Conservation (phyloP, 64 coral and sea anemone genomes). For the Anthopleura sola region DNA sequence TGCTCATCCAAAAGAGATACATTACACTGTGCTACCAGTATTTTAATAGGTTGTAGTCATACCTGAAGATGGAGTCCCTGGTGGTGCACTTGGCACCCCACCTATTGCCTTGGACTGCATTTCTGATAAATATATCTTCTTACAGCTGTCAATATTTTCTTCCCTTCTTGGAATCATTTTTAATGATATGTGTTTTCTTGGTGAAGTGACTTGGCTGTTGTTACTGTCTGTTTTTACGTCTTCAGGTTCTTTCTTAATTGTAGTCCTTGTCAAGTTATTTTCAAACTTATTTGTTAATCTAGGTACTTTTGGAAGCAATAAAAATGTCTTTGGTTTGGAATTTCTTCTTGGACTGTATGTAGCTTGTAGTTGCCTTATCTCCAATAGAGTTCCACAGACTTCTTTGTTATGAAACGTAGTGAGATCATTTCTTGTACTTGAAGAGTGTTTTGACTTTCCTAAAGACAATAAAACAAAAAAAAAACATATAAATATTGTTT, state of each 20-base stretch:
- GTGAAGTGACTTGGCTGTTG: neutral
- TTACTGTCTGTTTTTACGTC: neutral
- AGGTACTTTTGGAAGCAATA: neutral
- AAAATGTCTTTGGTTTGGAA: slow-evolving; percentile 10
- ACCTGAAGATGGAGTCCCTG: slow-evolving; percentile 68
- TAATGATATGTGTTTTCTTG: slow-evolving; percentile 17
- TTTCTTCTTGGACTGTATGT: slow-evolving; percentile 6
- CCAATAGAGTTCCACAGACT: neutral
- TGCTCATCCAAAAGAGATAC: no score
- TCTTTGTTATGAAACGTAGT: neutral
- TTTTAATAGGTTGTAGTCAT: neutral
- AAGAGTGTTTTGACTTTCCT: neutral
- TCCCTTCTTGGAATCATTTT: neutral
- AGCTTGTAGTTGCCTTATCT: slow-evolving; percentile 1
- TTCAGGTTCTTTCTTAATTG: neutral
- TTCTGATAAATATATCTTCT: slow-evolving; percentile 76
- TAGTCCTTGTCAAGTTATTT: neutral
- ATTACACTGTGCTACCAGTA: no score
- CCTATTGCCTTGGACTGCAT: slow-evolving; percentile 72
- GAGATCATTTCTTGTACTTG: neutral
- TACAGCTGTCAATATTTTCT: slow-evolving; percentile 6
- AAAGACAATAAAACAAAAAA: neutral
- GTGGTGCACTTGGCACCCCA: slow-evolving; percentile 74
- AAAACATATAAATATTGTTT: no score
- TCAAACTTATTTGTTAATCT: neutral